A percentile compares a stretch with the other conserved stretches of the same genome.
Evolutionary conservation across 2,113 vertebrate genomes (phyloP).

Genomic region (Catagonus wagneri): DNA sequence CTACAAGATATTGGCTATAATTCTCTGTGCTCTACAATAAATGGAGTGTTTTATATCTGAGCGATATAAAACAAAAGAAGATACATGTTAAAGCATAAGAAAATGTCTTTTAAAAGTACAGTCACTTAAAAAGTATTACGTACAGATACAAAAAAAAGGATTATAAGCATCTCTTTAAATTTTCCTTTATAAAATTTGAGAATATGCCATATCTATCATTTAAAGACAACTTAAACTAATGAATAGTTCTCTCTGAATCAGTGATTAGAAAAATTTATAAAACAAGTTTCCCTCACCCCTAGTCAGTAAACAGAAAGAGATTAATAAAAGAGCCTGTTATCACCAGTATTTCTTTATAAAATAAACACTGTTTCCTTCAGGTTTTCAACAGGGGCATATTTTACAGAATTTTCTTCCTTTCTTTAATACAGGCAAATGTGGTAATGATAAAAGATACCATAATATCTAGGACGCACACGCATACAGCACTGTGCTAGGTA

Average conservation of each 20-base stretch:
- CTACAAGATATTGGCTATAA: background rate
- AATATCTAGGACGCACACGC: background rate
- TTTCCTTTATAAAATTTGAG: background rate
- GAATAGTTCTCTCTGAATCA: slow-evolving; percentile 36
- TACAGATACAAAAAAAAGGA: background rate
- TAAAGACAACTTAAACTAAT: slow-evolving; percentile 39
- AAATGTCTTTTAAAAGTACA: background rate
- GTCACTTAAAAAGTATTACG: background rate
- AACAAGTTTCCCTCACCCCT: background rate
- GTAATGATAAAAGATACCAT: slow-evolving; percentile 7
- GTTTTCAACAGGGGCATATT: slow-evolving; percentile 51
- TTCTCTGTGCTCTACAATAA: background rate
- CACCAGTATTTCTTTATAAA: slow-evolving; percentile 16
- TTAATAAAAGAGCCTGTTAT: background rate
- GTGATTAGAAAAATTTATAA: background rate
- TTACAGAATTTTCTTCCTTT: slow-evolving; percentile 50
- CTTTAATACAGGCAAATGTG: slow-evolving; percentile 13
- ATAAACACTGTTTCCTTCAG: slow-evolving; percentile 5
- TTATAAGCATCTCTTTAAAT: background rate
- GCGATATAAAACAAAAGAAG: background rate
- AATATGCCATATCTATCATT: background rate
- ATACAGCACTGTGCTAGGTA: background rate
- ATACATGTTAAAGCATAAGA: background rate
- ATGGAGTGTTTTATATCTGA: slow-evolving; percentile 6
- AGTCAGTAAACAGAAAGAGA: slow-evolving; percentile 55